A percentile compares a stretch with the other conserved stretches of the same genome.
phyloP scores from a whole-genome alignment of 2,888 invertebrate genomes.

The Eueremaeus valkanovi region DNA sequence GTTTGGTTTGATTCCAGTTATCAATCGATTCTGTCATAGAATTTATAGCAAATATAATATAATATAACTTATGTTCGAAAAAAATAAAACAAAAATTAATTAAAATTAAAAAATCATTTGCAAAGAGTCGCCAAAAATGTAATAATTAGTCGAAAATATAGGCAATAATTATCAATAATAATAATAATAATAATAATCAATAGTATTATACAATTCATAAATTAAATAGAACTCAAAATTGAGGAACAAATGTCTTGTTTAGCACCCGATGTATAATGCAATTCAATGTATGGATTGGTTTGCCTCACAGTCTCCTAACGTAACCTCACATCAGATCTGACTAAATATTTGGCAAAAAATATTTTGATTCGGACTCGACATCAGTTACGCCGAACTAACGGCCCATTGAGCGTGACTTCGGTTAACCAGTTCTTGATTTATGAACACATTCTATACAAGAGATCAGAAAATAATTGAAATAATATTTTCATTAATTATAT shows the following conservation, averaged over 20 bases:
- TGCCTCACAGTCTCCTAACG: not conserved
- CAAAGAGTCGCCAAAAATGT: not conserved
- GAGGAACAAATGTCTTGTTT: conserved; percentile 13
- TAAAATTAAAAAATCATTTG: not conserved
- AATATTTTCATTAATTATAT: too few relatives aligned
- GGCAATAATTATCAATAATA: not conserved
- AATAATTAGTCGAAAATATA: not conserved
- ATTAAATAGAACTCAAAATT: not conserved
- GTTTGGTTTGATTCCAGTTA: not conserved
- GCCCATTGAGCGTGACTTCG: conserved; percentile 73
- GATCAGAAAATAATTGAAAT: not conserved
- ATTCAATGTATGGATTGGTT: not conserved
- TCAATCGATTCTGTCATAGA: too few relatives aligned
- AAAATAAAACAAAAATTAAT: not conserved
- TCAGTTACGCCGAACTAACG: conserved; percentile 1
- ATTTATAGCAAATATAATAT: conserved; percentile 3
- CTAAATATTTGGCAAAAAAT: conserved; percentile 15
- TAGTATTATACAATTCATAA: conserved; percentile 10
- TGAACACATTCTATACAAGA: conserved; percentile 64
- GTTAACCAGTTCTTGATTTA: conserved; percentile 80
- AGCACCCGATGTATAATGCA: conserved; percentile 27
- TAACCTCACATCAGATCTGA: conserved; percentile 22
- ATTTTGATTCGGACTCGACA: not conserved
- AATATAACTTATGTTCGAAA: not conserved
- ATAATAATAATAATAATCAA: not conserved